phyloP scores from a whole-genome alignment of 2,113 vertebrate genomes.

The Spea bombifrons region DNA sequence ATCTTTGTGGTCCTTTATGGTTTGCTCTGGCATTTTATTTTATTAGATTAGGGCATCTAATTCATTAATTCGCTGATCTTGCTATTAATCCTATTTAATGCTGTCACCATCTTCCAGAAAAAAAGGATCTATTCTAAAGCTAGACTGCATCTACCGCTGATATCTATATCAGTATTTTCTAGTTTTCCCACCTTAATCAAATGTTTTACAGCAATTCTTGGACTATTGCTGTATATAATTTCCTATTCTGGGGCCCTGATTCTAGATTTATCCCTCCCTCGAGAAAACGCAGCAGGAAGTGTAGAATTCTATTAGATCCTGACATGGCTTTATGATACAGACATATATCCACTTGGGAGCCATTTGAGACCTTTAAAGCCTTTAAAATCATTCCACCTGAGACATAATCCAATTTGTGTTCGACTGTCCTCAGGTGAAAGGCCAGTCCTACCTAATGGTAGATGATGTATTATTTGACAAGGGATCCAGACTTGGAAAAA shows the following conservation, averaged over 20 bases:
- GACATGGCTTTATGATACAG: background rate
- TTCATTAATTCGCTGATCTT: too few species aligned
- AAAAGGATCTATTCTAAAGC: too few species aligned
- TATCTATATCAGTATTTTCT: too few species aligned
- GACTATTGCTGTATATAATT: background rate
- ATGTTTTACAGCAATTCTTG: background rate
- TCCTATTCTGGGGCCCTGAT: background rate
- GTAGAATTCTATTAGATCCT: background rate
- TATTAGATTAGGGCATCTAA: too few species aligned
- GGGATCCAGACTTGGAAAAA: background rate
- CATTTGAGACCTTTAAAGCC: slow-evolving; percentile 26
- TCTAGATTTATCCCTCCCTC: background rate
- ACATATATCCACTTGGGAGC: slow-evolving; percentile 14
- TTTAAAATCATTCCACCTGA: slow-evolving; percentile 37
- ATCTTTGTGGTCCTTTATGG: too few species aligned
- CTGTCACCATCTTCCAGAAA: too few species aligned
- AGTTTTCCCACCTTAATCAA: background rate
- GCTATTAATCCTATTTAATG: too few species aligned
- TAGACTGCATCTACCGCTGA: too few species aligned
- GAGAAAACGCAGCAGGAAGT: background rate
- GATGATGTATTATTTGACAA: background rate
- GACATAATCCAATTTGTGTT: slow-evolving; percentile 21
- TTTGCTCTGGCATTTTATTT: too few species aligned
- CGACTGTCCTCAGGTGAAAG: slow-evolving; percentile 20
- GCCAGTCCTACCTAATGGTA: background rate